Evolutionary conservation across 1,140 invertebrate species (phyloP).

Genomic region (Heliconius congener): DNA sequence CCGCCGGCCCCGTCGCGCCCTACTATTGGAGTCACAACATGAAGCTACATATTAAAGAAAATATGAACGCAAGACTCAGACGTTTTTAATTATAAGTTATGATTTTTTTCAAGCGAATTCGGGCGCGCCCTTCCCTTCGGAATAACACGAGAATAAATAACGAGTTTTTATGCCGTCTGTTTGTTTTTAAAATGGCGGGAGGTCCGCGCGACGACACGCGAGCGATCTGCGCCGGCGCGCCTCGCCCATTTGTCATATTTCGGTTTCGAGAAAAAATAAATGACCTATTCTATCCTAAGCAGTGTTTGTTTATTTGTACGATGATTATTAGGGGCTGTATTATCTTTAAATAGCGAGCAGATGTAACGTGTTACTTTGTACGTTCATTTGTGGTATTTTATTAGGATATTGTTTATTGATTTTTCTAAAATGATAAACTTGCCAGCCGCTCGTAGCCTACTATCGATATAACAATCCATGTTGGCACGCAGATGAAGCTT

Average conservation of each 20-base stretch:
- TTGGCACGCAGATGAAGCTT: constrained; percentile 29
- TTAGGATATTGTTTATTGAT: constrained; percentile 40
- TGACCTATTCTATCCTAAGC: constrained; percentile 72
- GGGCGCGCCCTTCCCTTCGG: constrained; percentile 73
- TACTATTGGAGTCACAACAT: constrained; percentile 28
- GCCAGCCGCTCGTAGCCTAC: background rate
- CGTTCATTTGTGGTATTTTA: constrained; percentile 51
- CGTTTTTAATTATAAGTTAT: constrained; percentile 80
- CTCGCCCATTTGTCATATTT: constrained; percentile 80
- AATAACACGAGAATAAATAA: constrained; percentile 79
- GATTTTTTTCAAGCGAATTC: constrained; percentile 78
- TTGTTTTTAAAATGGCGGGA: constrained; percentile 82
- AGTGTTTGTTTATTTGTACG: constrained; percentile 76
- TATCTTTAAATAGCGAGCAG: constrained; percentile 64
- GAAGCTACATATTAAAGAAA: constrained; percentile 33
- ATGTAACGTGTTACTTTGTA: constrained; percentile 61
- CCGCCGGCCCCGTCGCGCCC: constrained; percentile 26
- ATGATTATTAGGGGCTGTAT: constrained; percentile 75
- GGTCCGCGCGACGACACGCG: constrained; percentile 80
- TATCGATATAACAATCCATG: background rate
- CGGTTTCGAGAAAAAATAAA: constrained; percentile 77
- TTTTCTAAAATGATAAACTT: constrained; percentile 10
- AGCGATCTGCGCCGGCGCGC: constrained; percentile 67
- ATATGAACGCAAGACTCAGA: constrained; percentile 52
- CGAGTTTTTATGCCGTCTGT: constrained; percentile 79